phyloP scores from a whole-genome alignment of 1,140 invertebrate species.

The Drosophila hydei region DNA sequence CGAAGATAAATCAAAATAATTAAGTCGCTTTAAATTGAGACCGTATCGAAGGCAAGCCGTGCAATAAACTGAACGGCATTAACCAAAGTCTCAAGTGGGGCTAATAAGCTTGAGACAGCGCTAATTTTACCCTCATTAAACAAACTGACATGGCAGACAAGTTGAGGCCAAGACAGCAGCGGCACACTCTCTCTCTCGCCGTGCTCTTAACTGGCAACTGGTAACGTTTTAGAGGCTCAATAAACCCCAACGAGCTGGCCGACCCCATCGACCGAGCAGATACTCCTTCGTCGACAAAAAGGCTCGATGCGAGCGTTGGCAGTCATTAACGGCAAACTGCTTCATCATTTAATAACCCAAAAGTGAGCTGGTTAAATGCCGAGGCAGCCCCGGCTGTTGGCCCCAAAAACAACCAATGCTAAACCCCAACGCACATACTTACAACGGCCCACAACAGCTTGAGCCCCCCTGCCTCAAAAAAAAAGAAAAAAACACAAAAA shows the following conservation, averaged over 20 bases:
- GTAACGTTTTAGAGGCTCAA: constrained; percentile 74
- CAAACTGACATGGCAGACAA: constrained; percentile 73
- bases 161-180: constrained; percentile 14
- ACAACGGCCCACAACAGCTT: constrained; percentile 60
- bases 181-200: not conserved
- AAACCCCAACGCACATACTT: constrained; percentile 27
- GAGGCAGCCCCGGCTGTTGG: constrained; percentile 55
- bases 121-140: constrained; percentile 83
- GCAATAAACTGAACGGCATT: constrained; percentile 77
- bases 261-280: constrained; percentile 24
- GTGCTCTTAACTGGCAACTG: constrained; percentile 31
- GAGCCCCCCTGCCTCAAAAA: constrained; percentile 31
- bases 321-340: constrained; percentile 82
- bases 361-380: constrained; percentile 82
- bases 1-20: constrained; percentile 81
- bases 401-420: constrained; percentile 49
- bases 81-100: constrained; percentile 78
- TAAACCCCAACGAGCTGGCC: constrained; percentile 72
- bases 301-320: constrained; percentile 29
- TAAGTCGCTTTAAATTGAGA: constrained; percentile 76
- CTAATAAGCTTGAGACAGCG: constrained; percentile 82
- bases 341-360: constrained; percentile 83
- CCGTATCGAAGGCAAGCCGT: constrained; percentile 43
- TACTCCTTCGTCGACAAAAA: not conserved
- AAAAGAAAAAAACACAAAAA: constrained; percentile 16